phyloP scores from a whole-genome alignment of 2,888 invertebrate genomes.

The Oasisia sp. region DNA sequence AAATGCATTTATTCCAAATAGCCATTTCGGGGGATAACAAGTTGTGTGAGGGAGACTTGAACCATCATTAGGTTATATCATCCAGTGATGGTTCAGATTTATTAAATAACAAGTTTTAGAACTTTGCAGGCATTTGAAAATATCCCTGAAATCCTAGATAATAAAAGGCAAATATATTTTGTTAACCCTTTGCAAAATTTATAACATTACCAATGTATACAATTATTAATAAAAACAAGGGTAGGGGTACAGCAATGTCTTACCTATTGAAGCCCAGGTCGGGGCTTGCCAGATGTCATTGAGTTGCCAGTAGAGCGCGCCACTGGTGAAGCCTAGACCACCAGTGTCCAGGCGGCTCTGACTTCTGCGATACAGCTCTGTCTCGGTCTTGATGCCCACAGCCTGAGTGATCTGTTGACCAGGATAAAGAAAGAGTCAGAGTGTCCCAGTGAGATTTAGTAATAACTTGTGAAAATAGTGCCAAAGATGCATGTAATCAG shows the following conservation, averaged over 20 bases:
- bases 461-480: not conserved
- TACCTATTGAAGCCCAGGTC: slow-evolving; percentile 77
- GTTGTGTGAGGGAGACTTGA: too few relatives aligned
- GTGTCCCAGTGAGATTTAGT: not conserved
- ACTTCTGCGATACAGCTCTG: slow-evolving; percentile 72
- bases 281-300: slow-evolving; percentile 98
- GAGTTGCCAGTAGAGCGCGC: slow-evolving; percentile 97
- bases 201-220: not conserved
- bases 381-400: slow-evolving; percentile 84
- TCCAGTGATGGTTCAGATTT: too few relatives aligned
- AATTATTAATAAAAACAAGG: slow-evolving; percentile 2
- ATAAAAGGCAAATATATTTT: too few relatives aligned
- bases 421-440: not conserved
- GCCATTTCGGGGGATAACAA: too few relatives aligned
- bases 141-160: too few relatives aligned
- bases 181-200: not conserved
- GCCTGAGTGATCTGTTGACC: slow-evolving; percentile 77
- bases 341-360: slow-evolving; percentile 52
- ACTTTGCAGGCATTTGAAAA: not conserved
- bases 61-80: too few relatives aligned
- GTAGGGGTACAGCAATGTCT: not conserved
- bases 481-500: not conserved
- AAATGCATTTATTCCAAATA: too few relatives aligned
- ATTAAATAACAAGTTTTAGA: too few relatives aligned
- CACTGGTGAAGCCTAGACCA: slow-evolving; percentile 87